phyloP scores from a whole-genome alignment of 2,888 invertebrate genomes.

The Chouioia cunea region DNA sequence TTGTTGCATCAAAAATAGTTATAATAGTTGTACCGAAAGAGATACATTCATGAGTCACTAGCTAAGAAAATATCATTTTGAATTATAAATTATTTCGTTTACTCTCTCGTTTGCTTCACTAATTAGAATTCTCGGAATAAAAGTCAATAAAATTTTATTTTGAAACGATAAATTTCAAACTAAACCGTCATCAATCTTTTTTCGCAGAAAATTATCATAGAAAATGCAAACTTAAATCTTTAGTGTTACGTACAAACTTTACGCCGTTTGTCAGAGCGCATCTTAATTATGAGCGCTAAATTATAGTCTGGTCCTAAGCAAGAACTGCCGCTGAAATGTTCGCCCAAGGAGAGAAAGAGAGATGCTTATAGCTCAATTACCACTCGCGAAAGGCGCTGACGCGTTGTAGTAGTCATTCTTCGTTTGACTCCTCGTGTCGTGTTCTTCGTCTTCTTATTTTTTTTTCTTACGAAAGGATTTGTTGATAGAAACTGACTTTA shows the following conservation, averaged over 20 bases:
- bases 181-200: neutral
- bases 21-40: constrained; percentile 9
- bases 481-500: no score
- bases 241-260: neutral
- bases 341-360: constrained; percentile 53
- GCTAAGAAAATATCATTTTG: constrained; percentile 7
- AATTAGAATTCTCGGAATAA: constrained; percentile 26
- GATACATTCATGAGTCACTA: constrained; percentile 25
- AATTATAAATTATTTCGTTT: constrained; percentile 8
- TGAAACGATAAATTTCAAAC: no score
- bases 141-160: constrained; percentile 21
- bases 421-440: constrained; percentile 2
- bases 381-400: constrained; percentile 62
- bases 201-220: neutral
- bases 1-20: constrained; percentile 16
- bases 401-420: constrained; percentile 53
- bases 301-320: constrained; percentile 54
- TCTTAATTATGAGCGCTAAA: constrained; percentile 64
- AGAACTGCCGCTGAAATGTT: constrained; percentile 62
- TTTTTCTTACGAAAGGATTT: neutral
- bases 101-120: neutral
- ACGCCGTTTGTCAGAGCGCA: constrained; percentile 45
- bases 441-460: neutral
- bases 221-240: neutral
- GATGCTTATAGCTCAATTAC: constrained; percentile 66